Base-by-base conservation (phyloP, 2,888 invertebrate genomes). In the Eretmocerus hayati region DNA sequence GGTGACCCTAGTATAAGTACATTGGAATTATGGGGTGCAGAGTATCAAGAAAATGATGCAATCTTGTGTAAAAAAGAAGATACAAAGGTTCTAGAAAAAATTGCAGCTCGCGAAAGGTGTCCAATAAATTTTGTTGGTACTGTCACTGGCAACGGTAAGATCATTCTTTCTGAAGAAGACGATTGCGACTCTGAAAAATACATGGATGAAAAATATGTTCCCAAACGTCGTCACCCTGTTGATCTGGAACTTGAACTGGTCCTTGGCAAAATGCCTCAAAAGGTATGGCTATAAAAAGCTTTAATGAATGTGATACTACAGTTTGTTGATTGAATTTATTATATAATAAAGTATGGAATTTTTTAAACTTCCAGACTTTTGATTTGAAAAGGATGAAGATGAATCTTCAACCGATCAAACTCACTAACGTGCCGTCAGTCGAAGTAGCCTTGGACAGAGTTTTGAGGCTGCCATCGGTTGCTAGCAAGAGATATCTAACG, bases 1-100 rank as follows among this genome's bases (percentile, higher is more conserved):
- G 97, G 96, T 1, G 97, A 99, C 74, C 90, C 92, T 0, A 96
- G 94, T 3, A 85, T 97, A 45, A 93, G 87, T 45, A 84, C 90
- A 0, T 73, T 96, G 50, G 97, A 99, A 66, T 73, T 99, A 2
- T 99, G 97, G 97, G 96, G 95, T 0, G 97, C 97, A 0, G 97
- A 97, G 70, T 97, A 96, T 69, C 96, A 96, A 70, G 95, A 96
- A 72, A 94, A 90, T 60, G 84, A 96, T 65, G 97, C 96, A 0
- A 75, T 95, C 54, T 75, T 99, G 2, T 87, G 93, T 58, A 75
- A 76, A 21, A 77, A 81, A 32, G 73, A 84, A 53, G 81, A 89
- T 63, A 76, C 80, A 18, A 61, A 72, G 1, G 58, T 85, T 3
- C 74, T 97, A 4, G 68, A 75, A 49, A 77, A 77, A 54, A 87